phyloP scores from a whole-genome alignment of 2,888 invertebrate species.

The Ochropleura plecta region DNA sequence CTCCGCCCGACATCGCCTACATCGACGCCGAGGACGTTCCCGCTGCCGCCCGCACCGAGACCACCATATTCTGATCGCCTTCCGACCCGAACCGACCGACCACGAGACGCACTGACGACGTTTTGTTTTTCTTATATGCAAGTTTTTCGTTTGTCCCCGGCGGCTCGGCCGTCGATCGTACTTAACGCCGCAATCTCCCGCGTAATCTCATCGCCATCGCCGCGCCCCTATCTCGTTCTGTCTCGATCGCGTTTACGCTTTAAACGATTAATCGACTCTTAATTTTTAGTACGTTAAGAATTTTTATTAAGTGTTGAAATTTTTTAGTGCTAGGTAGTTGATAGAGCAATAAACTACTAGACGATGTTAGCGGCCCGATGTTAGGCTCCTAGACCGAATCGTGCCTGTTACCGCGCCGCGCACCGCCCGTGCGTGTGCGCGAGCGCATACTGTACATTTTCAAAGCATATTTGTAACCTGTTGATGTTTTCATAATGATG shows the following conservation, averaged over 20 bases:
- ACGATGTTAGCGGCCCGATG: constrained; percentile 73
- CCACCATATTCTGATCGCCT: constrained; percentile 83
- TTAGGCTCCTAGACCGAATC: constrained; percentile 77
- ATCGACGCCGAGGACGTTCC: constrained; percentile 93
- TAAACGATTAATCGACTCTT: constrained; percentile 73
- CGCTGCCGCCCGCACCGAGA: constrained; percentile 81
- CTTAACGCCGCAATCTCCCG: constrained; percentile 76
- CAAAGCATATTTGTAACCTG: constrained; percentile 71
- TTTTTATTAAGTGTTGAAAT: constrained; percentile 85
- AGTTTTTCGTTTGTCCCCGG: constrained; percentile 64
- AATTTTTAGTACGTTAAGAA: constrained; percentile 76
- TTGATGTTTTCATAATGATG: constrained; percentile 70
- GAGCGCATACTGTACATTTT: constrained; percentile 62
- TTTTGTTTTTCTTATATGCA: constrained; percentile 69
- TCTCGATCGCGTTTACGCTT: constrained; percentile 68
- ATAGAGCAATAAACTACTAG: constrained; percentile 81
- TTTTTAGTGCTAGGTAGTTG: constrained; percentile 81
- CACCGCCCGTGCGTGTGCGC: constrained; percentile 61
- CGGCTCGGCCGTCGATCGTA: constrained; percentile 71
- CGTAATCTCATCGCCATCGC: constrained; percentile 70
- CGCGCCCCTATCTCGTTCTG: constrained; percentile 66
- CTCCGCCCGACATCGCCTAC: constrained; percentile 95
- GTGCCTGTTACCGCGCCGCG: constrained; percentile 76
- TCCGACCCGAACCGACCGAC: constrained; percentile 60
- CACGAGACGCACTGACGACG: constrained; percentile 61